A percentile compares a stretch with the other conserved stretches of the same genome.
Evolutionary conservation across 23 tunicate species (phyloP).

Genomic region (Trididemnum miniatum): DNA sequence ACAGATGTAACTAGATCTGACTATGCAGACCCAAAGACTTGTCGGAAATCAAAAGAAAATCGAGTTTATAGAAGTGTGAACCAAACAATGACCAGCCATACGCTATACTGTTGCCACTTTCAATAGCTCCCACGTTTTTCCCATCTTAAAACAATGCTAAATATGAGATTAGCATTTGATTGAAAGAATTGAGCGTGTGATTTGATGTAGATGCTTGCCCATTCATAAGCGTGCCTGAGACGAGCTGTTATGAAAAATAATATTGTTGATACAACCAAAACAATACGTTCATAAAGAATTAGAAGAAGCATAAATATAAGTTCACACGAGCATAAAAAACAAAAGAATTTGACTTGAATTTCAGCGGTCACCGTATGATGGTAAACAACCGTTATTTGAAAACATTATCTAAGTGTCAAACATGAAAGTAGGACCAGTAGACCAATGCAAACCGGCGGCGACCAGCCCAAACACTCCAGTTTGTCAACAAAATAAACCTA

Average conservation of each 20-base stretch:
- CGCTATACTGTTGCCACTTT: neutral
- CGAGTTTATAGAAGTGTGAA: neutral
- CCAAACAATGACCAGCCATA: neutral
- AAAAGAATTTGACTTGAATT: too few species aligned
- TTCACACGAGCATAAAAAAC: too few species aligned
- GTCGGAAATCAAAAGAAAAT: neutral
- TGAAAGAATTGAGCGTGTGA: neutral
- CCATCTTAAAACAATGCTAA: conserved; percentile 6
- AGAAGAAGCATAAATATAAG: too few species aligned
- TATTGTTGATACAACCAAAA: neutral
- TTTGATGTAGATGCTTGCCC: neutral
- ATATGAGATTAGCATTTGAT: conserved; percentile 24
- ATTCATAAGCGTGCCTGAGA: neutral
- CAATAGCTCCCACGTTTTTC: neutral
- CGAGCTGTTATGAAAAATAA: neutral
- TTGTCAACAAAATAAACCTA: too few species aligned
- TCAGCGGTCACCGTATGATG: too few species aligned
- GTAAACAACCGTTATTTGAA: too few species aligned
- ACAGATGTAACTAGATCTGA: neutral
- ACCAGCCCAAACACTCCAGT: too few species aligned
- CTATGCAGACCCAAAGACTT: neutral
- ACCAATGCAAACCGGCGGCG: too few species aligned
- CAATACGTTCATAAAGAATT: too few species aligned
- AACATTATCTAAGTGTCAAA: too few species aligned
- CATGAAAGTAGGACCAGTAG: too few species aligned